Percentiles rank a stretch among this genome's conserved stretches.
Conservation (phyloP, 2,888 invertebrate genomes). For the Panopea generosa region DNA sequence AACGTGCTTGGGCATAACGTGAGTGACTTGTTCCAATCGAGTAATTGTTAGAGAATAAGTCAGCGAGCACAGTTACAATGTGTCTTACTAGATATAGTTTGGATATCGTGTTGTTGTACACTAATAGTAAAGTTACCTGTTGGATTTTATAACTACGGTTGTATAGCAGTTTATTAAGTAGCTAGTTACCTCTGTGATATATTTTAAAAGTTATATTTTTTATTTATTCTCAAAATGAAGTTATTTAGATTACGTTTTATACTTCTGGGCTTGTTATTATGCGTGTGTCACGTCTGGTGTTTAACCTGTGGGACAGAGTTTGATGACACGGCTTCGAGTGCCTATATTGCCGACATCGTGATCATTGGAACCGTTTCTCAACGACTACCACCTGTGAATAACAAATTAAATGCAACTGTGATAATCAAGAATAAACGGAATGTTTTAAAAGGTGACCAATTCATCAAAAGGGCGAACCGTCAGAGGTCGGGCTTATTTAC, state of each 20-base stretch:
- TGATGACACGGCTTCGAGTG: constrained; percentile 49
- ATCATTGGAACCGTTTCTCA: constrained; percentile 34
- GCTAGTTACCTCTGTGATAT: background rate
- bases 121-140: too few relatives aligned
- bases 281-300: constrained; percentile 48
- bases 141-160: too few relatives aligned
- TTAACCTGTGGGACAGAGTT: constrained; percentile 54
- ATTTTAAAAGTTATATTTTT: background rate
- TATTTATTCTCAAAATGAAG: constrained; percentile 39
- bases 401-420: constrained; percentile 39
- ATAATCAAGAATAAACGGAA: constrained; percentile 29
- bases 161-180: background rate
- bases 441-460: constrained; percentile 28
- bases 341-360: constrained; percentile 40
- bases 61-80: background rate
- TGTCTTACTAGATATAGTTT: too few relatives aligned
- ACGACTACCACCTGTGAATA: constrained; percentile 31
- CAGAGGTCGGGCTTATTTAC: constrained; percentile 21
- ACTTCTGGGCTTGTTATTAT: constrained; percentile 49
- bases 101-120: background rate
- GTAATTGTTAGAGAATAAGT: constrained; percentile 19
- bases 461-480: constrained; percentile 6
- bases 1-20: background rate
- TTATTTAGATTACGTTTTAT: constrained; percentile 53
- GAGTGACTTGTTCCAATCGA: constrained; percentile 28